Base-by-base conservation (phyloP, 2,113 vertebrate species). In the Gymnarchus niloticus region DNA sequence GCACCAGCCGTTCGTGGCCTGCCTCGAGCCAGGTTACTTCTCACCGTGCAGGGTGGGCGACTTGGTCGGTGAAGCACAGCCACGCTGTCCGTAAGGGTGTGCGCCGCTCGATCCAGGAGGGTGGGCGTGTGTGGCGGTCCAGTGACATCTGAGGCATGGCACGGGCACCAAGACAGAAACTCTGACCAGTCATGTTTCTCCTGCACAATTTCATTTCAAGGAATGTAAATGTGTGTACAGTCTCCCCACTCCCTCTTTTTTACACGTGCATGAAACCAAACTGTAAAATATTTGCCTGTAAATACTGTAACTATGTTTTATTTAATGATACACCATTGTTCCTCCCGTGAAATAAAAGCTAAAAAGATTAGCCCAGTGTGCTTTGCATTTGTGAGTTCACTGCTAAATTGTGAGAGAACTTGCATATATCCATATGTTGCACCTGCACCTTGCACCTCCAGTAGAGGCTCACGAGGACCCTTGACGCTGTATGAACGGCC, bases 231-330 rank as follows among this genome's bases (percentile, higher is more conserved):
- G 85, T 92, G 84, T 94, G 91, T 92, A 93, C 85, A 92, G 86
- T 69, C 84, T 86, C 69, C n/a, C 85, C 80, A 46, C 88, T 89
- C 89, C 85, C 84, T 85, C 90, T 88, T 86, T 89, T 90, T 88
- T 87, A 52, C 86, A 84, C 65, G 87, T 94, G 92, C 93, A 92
- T 93, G 93, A 89, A 89, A 91, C 84, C 87, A 91, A 92, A 90
- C 90, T 94, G 92, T 94, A 92, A 91, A 89, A 91, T 90, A 89
- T 81, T 83, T 89, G 84, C 84, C 78, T 94, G 93, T 95, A 94
- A 90, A 94, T 93, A 92, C 59, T 94, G 92, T 95, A 93, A 91
- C 86, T 90, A 91, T 41, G 89, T 88, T 88, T 90, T 94, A 94
- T 94, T 94, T 94, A 94, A 94, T 85, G 87, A 92, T 84, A 65